Evolutionary conservation across 1,140 invertebrate species (phyloP).

Genomic region (Hycleus cichorii): DNA sequence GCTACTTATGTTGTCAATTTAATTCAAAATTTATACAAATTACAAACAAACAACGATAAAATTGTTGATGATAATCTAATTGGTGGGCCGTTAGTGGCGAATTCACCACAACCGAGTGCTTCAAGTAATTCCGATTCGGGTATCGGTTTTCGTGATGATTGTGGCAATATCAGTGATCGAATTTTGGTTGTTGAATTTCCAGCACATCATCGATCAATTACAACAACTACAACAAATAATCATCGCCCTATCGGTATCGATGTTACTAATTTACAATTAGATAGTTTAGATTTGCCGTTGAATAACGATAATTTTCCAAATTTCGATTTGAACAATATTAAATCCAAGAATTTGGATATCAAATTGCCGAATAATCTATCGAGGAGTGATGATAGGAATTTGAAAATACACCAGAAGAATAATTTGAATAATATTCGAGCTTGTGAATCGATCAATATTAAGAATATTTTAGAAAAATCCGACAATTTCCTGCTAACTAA

Average conservation of each 20-base stretch:
- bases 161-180: conserved; percentile 68
- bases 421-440: conserved; percentile 36
- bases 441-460: conserved; percentile 21
- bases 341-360: conserved; percentile 8
- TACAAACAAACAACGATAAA: conserved; percentile 38
- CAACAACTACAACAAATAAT: conserved; percentile 22
- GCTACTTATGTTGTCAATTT: conserved; percentile 78
- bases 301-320: conserved; percentile 18
- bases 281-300: conserved; percentile 24
- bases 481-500: conserved; percentile 13
- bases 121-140: conserved; percentile 93
- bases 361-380: conserved; percentile 12
- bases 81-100: conserved; percentile 44
- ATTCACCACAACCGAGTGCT: conserved; percentile 77
- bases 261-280: conserved; percentile 24
- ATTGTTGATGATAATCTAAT: conserved; percentile 21
- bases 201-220: conserved; percentile 24
- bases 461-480: conserved; percentile 17
- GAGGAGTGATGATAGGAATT: conserved; percentile 9
- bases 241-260: conserved; percentile 32
- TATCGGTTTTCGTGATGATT: conserved; percentile 71
- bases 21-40: conserved; percentile 58
- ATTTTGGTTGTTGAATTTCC: conserved; percentile 77
- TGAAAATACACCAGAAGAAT: conserved; percentile 19
- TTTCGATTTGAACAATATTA: conserved; percentile 19